Evolutionary conservation across 1,140 invertebrate genomes (phyloP).

Genomic region (Apis florea): DNA sequence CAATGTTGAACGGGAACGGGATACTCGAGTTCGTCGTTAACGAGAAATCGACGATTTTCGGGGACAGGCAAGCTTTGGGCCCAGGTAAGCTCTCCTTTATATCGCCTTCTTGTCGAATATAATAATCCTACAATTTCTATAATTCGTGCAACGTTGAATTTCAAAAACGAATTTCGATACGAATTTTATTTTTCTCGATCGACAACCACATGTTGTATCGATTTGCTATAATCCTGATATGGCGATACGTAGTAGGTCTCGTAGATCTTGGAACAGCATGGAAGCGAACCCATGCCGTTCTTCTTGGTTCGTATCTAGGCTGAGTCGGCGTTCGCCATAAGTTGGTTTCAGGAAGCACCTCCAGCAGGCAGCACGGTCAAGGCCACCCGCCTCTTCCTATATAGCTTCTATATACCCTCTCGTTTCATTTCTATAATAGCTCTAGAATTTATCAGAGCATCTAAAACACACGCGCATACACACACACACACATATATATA

Average conservation of each 20-base stretch:
- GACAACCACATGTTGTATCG: too few species aligned
- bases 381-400: constrained; percentile 53
- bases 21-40: constrained; percentile 88
- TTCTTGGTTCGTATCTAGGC: constrained; percentile 37
- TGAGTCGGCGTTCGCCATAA: constrained; percentile 8
- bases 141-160: too few species aligned
- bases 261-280: constrained; percentile 19
- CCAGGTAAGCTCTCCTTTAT: constrained; percentile 74
- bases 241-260: neutral
- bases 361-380: constrained; percentile 75
- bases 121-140: too few species aligned
- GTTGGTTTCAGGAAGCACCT: constrained; percentile 58
- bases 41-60: constrained; percentile 74
- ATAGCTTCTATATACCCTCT: neutral
- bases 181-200: too few species aligned
- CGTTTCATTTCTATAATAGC: neutral
- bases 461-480: too few species aligned
- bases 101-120: too few species aligned
- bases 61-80: constrained; percentile 70
- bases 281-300: constrained; percentile 48
- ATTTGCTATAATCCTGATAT: too few species aligned
- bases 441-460: neutral
- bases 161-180: too few species aligned
- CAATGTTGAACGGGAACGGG: constrained; percentile 82
- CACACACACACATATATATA: too few species aligned